Evolutionary conservation across 2,113 vertebrate species (phyloP), one percentile per base, ranked within the genome.

Genomic region (Cercopithecus mona): DNA sequence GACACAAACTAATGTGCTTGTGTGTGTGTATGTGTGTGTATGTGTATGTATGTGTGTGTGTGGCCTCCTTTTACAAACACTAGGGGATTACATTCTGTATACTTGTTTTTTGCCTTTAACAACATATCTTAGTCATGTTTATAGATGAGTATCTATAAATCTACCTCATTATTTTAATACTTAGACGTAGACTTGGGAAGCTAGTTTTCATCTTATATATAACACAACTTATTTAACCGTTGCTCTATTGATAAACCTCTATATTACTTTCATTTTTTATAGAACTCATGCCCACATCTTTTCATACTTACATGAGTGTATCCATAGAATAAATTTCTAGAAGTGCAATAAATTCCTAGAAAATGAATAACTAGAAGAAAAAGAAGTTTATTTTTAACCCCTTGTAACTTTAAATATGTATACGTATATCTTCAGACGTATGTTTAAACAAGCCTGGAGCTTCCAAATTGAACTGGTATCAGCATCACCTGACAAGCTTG

Each of bases 31-130:
- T 17, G 32, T 13, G 23, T 50, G 57, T 40, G 5, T 32, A 4
- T 8, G 2, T 27, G 22, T 70, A 18, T 35, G 70, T 17, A 6
- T 35, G 8, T 32, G 5, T 13, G 45, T n/a, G 9, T 0, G 35
- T 22, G 14, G 16, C 45, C 2, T 11, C 45, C 17, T 2, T 59
- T 23, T 17, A 59, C 22, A 43, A 40, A 10, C 17, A 30, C 17
- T 5, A 38, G 13, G 0, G 27, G 27, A 23, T 27, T 55, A 9
- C 3, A 4, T 57, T 68, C 25, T 48, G 6, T 1, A 11, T 2
- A 4, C 38, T 48, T 43, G 25, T 5, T 48, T 14, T 18, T 5
- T 43, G 8, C 50, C 9, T 55, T 40, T 30, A 30, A 68, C 43
- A 2, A 25, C 13, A 1, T 16, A 61, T 2, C 43, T 18, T 48